Evolutionary conservation across 2,797 vertebrate genomes (phyloP), one percentile per base, ranked within the genome.

Genomic region (Sebastes jordani): DNA sequence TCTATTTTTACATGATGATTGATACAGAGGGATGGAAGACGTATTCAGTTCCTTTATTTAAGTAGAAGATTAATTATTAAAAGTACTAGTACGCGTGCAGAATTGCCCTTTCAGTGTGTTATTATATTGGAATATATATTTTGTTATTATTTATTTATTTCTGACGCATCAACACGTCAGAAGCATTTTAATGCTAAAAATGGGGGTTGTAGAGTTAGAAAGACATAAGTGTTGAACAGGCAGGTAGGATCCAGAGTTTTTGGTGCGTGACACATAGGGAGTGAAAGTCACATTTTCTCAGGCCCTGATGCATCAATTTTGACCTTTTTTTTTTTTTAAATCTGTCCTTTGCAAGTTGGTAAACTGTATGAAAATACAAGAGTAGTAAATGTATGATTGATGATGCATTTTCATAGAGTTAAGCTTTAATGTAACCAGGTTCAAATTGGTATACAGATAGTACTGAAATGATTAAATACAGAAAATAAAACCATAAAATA

Each of bases 221-320:
- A 22, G 72, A 49, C 3, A 2, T 4, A 20, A 18, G 7, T 66
- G 25, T 56, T 56, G 2, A 29, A 1, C 20, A 5, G 20, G 0
- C 29, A n/a, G 29, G 20, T 62, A 36, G 27, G 27, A 68, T 25
- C 29, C 27, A 55, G 11, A 56, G 9, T n/a, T 14, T 13, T 32
- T 32, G 20, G 46, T 30, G 20, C 18, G 0, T 30, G 25, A 22
- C 7, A 14, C 11, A 27, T 20, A 7, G 27, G 7, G 46, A 46
- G 1, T 13, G 0, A 16, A 56, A n/a, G 0, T 42, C 49, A 10
- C 0, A 2, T 18, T 52, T 22, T 27, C 4, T 34, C 4, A 1
- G 2, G 2, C 6, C 13, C 52, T 58, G 13, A 1, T 58, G 20
- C 20, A 30, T 38, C 18, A 23, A 6, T 34, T 32, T 29, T 42